Base-by-base conservation (phyloP, 2,113 vertebrate genomes). In the Corythoichthys intestinalis region DNA sequence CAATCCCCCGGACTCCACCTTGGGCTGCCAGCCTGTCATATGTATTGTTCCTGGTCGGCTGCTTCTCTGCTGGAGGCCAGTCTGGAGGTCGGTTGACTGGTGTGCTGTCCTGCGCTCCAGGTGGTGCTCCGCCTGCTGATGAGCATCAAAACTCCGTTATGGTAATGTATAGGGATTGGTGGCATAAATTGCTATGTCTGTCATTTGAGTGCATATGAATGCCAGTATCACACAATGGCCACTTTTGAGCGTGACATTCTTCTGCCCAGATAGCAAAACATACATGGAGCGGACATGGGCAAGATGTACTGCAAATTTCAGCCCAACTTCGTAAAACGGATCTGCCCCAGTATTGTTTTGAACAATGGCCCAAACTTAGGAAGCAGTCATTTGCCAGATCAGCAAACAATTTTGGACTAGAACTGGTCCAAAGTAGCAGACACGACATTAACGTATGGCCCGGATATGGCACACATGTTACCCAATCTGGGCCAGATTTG, bases 101-200 rank as follows among this genome's bases (percentile, higher is more conserved):
- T 70, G 68, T 72, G 57, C 75, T 70, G 77, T 78, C 75, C 72
- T 38, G 75, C 77, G 20, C 74, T 62, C 67, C 58, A 53, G 82
- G 79, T 82, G 77, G 83, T 73, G 64, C 60, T 0, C 3, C 41
- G 35, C 59, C 9, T 37, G 35, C 17, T 48, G 34, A 15, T 38
- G 15, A 35, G 38, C 41, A 44, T 34, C n/a, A 1, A 0, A 48
- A 6, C 56, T 34, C 20, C 0, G 20, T 34, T 4, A 56, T 4
- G n/a, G n/a, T 1, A 34, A 63, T 69, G 50, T 15, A 56, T 1
- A 62, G 48, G 52, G 70, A 68, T 1, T 59, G 75, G 48, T 65
- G 53, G n/a, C 56, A 50, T 73, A 35, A 59, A 79, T 48, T 77
- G 71, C 68, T 77, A 63, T 64, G 28, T 17, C 0, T 62, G 48